These are phyloP conservation scores for Eledona agricola DNA, from an alignment of 2,888 invertebrate species.

Conservation along the genomic window DNA sequence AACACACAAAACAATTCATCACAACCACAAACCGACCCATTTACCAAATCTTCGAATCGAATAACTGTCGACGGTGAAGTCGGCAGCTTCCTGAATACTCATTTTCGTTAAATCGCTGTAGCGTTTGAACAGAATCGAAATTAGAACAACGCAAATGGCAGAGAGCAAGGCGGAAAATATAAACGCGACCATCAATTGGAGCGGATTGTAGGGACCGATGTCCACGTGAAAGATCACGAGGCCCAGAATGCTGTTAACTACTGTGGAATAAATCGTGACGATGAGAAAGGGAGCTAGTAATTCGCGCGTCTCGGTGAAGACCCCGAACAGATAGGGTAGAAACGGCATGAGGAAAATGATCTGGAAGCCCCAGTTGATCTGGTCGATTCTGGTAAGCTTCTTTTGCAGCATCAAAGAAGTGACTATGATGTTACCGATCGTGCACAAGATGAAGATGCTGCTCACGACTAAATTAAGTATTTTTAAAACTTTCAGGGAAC, in stretches of 20 bases:
- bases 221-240: constrained; percentile 9
- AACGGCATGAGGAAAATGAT: constrained; percentile 43
- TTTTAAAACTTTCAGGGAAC: constrained; percentile 5
- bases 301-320: constrained; percentile 41
- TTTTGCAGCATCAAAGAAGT: constrained; percentile 4
- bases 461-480: constrained; percentile 11
- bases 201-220: neutral
- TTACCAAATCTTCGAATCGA: constrained; percentile 41
- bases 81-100: constrained; percentile 5
- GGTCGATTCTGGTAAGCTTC: constrained; percentile 13
- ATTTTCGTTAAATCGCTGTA: constrained; percentile 8
- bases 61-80: constrained; percentile 34
- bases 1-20: constrained; percentile 6
- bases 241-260: constrained; percentile 23
- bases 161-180: constrained; percentile 7
- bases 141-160: constrained; percentile 16
- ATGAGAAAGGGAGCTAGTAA: constrained; percentile 45
- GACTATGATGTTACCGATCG: constrained; percentile 11
- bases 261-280: constrained; percentile 36
- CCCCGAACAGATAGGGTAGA: constrained; percentile 45
- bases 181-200: neutral
- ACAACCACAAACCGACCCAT: constrained; percentile 3
- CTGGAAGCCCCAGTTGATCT: constrained; percentile 45
- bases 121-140: constrained; percentile 6
- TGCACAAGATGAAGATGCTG: constrained; percentile 17